Conservation (phyloP, 2,113 vertebrate species). For the Onychostruthus taczanowskii region DNA sequence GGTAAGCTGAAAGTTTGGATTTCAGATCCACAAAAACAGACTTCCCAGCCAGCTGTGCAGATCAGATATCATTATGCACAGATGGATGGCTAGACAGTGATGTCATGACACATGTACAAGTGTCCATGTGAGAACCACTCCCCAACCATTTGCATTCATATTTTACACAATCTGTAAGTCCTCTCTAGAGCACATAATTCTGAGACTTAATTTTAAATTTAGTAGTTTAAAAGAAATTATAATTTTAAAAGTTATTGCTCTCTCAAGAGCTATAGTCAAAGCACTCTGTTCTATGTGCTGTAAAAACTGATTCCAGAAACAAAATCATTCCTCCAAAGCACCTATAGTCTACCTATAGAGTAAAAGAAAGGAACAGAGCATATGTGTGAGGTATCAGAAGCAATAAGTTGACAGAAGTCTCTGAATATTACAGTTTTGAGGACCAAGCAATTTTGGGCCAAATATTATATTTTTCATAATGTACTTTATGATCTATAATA, state of each 20-base stretch:
- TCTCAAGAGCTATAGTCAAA: not conserved
- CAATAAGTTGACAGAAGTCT: accelerated
- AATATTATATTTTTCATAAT: accelerated
- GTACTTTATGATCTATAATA: not conserved
- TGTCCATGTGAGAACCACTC: not conserved
- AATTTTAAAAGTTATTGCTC: not conserved
- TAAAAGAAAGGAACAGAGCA: not conserved
- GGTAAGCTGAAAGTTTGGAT: not conserved
- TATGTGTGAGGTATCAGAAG: not conserved
- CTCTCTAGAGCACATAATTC: not conserved
- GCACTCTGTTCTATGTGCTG: not conserved
- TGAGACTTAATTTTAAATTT: not conserved
- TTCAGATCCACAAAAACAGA: not conserved
- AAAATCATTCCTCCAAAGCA: not conserved
- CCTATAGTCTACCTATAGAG: not conserved
- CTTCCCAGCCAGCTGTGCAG: not conserved
- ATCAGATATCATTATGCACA: not conserved
- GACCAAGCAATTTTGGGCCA: not conserved
- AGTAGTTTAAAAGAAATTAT: not conserved
- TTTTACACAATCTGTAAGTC: not conserved
- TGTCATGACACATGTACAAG: not conserved
- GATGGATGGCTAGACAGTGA: not conserved
- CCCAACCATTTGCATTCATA: not conserved
- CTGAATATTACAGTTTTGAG: not conserved
- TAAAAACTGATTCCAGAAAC: not conserved